A percentile compares a stretch with the other conserved stretches of the same genome.
These are phyloP conservation scores for Ophthalmolycus amberensis DNA, from an alignment of 2,113 vertebrate species.

Conservation along the genomic window DNA sequence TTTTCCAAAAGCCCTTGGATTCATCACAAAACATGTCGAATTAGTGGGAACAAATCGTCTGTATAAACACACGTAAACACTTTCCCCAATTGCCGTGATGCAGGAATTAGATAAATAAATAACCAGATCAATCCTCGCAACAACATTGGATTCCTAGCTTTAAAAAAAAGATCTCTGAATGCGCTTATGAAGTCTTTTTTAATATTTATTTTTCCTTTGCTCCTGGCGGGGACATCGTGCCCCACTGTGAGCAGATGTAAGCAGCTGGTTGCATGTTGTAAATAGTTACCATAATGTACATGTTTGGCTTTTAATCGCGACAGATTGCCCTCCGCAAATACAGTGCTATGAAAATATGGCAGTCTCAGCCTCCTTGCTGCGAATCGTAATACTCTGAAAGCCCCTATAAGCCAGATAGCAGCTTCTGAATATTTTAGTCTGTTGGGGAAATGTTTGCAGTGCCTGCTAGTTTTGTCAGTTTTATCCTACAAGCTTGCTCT, in stretches of 20 bases:
- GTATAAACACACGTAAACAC: slow-evolving; percentile 57
- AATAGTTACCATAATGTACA: slow-evolving; percentile 60
- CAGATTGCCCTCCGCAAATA: slow-evolving; percentile 61
- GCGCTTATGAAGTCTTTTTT: slow-evolving; percentile 7
- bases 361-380: slow-evolving; percentile 39
- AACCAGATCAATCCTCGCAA: neutral
- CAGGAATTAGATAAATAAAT: slow-evolving; percentile 33
- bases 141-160: neutral
- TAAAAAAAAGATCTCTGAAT: neutral
- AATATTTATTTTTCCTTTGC: slow-evolving; percentile 22
- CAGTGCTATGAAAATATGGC: slow-evolving; percentile 28
- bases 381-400: slow-evolving; percentile 66
- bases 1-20: slow-evolving; percentile 66
- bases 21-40: slow-evolving; percentile 71
- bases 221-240: slow-evolving; percentile 28
- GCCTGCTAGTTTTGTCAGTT: slow-evolving; percentile 60
- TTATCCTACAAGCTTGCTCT: slow-evolving; percentile 56
- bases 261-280: slow-evolving; percentile 50
- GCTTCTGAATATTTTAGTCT: slow-evolving; percentile 76
- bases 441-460: slow-evolving; percentile 64
- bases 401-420: slow-evolving; percentile 56
- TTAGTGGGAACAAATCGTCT: slow-evolving; percentile 71
- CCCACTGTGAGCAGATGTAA: slow-evolving; percentile 55
- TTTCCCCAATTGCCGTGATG: slow-evolving; percentile 19
- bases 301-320: slow-evolving; percentile 56